Evolutionary conservation across 2,113 vertebrate species (phyloP), one percentile per base, ranked within the genome.

Genomic region (Melanerpes aurifrons): DNA sequence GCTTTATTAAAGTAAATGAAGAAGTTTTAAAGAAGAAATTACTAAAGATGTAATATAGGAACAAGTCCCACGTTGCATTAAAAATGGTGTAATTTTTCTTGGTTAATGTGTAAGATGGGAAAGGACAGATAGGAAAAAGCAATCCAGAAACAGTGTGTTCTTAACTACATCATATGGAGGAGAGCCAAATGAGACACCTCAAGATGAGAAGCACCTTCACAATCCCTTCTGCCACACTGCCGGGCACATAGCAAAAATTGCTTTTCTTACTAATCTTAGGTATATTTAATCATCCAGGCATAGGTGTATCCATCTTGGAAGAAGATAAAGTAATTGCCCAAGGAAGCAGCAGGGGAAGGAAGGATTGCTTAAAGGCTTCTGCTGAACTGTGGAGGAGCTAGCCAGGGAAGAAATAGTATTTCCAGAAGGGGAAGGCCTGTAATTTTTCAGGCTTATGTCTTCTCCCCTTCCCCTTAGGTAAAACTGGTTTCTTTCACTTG

Each of bases 1-100:
- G 69, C 67, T 63, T 85, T 92, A 92, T 90, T 80, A 72, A 91
- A 93, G 72, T 92, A 94, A 80, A 95, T 86, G 82, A 91, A 47
- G 45, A 87, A 82, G 48, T 89, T 93, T 91, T 75, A 83, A 89
- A 82, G 79, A 80, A 91, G 79, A 87, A 87, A 86, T 77, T 88
- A 72, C 88, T 87, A 22, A 89, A 83, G 82, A 72, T 68, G 6
- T 68, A 86, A 74, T 80, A 76, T 5, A 77, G 82, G 85, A 71
- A 69, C 62, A 86, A 81, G 67, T 95, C 89, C 72, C 66, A 32
- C 20, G 69, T 87, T 89, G 66, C 82, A 92, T 82, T 83, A 86
- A 89, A 94, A 94, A 69, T 28, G 18, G 54, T 58, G 45, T 68
- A 10, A 87, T 93, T 89, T 93, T 89, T 89, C 91, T 92, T 91